Conservation (phyloP, 2,888 invertebrate species). For the Embidobia sp. region DNA sequence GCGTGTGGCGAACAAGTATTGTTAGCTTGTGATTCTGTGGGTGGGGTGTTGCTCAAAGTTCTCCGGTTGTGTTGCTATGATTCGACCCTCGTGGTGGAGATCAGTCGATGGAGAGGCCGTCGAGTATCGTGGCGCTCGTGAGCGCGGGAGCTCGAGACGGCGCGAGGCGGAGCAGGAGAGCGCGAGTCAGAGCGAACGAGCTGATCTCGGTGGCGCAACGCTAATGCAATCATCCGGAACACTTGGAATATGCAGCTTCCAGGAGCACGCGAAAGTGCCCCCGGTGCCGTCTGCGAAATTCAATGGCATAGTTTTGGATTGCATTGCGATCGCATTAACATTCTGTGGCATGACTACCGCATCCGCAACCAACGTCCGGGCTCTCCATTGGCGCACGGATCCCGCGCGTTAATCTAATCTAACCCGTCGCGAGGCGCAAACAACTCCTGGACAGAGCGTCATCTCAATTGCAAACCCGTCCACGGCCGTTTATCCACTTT, state of each 20-base stretch:
- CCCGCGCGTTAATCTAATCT: conserved; percentile 59
- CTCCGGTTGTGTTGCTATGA: conserved; percentile 58
- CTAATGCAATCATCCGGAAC: conserved; percentile 63
- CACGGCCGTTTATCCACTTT: conserved; percentile 1
- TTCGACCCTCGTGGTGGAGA: conserved; percentile 52
- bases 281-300: conserved; percentile 59
- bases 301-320: conserved; percentile 64
- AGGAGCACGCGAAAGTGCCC: conserved; percentile 62
- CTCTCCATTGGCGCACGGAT: conserved; percentile 16
- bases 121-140: conserved; percentile 55
- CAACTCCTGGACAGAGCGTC: conserved; percentile 41
- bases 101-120: conserved; percentile 56
- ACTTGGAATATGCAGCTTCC: conserved; percentile 60
- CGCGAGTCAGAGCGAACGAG: neutral
- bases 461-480: conserved; percentile 41
- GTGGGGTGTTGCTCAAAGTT: conserved; percentile 59
- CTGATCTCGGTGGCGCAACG: conserved; percentile 47
- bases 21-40: conserved; percentile 56
- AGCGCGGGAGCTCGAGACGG: conserved; percentile 7
- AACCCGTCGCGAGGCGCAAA: conserved; percentile 55
- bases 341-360: conserved; percentile 60
- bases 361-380: conserved; percentile 47
- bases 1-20: conserved; percentile 37
- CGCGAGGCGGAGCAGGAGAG: neutral
- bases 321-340: conserved; percentile 65